Evolutionary conservation across 2,888 invertebrate genomes (phyloP), one percentile per base, ranked within the genome.

Genomic region (Luperina testacea): DNA sequence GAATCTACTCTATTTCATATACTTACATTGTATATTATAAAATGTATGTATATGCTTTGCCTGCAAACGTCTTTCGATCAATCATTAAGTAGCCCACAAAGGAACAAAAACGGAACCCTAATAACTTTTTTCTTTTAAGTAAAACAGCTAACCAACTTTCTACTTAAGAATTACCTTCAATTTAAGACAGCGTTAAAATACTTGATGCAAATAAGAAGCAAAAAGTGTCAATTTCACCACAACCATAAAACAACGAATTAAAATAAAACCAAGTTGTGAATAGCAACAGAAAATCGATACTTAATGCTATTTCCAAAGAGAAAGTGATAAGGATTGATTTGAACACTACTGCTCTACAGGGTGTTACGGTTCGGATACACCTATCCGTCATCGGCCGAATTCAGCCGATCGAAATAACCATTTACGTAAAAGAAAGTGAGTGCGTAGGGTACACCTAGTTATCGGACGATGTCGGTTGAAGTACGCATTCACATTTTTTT

Each of bases 71-170:
- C 2, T 59, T 72, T 48, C 48, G 8, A 38, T 48, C 24, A 42
- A 65, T 51, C 7, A 48, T 57, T 57, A 65, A 45, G 24, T 13
- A 24, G 6, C 59, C 17, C 27, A 17, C 15, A 61, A 45, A 24
- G 38, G 27, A 48, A 15, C 15, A 32, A 61, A 42, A 24, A 53
- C 27, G 78, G 79, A 63, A 53, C 83, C 83, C 57, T 51, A 57
- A 51, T 2, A 63, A 48, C n/a, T 67, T 68, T 53, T 48, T 42
- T 67, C 4, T n/a, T n/a, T 45, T 17, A 27, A 63, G 11, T 48
- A 20, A 89, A 85, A 83, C 81, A 64, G 81, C 81, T 86, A 75
- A 89, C 87, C 65, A 89, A 91, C 92, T 94, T 92, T 89, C 87
- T 87, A 92, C 91, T 93, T 91, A 82, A 74, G 72, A 74, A 61